Percentiles rank a stretch among this genome's conserved stretches.
These are phyloP conservation scores for Morus bassanus DNA, from an alignment of 2,797 vertebrate genomes.

Conservation along the genomic window DNA sequence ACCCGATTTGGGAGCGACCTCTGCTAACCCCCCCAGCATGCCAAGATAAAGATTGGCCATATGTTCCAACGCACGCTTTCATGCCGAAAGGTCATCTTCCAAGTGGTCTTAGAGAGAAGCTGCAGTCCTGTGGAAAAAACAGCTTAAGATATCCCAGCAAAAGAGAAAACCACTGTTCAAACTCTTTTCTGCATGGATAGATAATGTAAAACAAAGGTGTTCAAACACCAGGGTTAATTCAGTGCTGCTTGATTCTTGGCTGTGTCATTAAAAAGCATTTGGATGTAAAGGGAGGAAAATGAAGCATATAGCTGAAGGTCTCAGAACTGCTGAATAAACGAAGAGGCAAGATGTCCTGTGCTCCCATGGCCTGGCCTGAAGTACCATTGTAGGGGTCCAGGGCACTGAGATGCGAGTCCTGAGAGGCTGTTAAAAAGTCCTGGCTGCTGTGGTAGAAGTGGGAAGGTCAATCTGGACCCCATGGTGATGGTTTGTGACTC, in stretches of 20 bases:
- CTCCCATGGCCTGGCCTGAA: neutral
- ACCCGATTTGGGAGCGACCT: slow-evolving; percentile 18
- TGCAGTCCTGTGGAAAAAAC: neutral
- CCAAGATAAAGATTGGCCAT: slow-evolving; percentile 28
- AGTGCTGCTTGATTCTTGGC: neutral
- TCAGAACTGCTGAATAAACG: neutral
- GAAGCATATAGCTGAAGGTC: neutral
- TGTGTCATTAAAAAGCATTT: neutral
- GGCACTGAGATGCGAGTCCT: neutral
- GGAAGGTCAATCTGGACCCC: neutral
- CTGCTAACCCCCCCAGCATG: neutral
- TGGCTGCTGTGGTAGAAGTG: neutral
- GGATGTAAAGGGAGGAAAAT: neutral
- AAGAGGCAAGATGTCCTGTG: neutral
- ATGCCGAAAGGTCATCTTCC: neutral
- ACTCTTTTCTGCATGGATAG: neutral
- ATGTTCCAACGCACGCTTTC: neutral
- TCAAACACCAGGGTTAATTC: neutral
- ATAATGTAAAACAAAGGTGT: neutral
- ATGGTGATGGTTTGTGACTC: neutral
- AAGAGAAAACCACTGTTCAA: neutral
- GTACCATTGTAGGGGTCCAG: neutral
- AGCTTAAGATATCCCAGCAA: neutral
- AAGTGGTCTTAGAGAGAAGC: neutral
- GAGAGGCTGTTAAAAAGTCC: neutral